Percentiles rank a stretch among this genome's conserved stretches.
Conservation (phyloP, 2,797 vertebrate species). For the Pseudochromis fuscus region DNA sequence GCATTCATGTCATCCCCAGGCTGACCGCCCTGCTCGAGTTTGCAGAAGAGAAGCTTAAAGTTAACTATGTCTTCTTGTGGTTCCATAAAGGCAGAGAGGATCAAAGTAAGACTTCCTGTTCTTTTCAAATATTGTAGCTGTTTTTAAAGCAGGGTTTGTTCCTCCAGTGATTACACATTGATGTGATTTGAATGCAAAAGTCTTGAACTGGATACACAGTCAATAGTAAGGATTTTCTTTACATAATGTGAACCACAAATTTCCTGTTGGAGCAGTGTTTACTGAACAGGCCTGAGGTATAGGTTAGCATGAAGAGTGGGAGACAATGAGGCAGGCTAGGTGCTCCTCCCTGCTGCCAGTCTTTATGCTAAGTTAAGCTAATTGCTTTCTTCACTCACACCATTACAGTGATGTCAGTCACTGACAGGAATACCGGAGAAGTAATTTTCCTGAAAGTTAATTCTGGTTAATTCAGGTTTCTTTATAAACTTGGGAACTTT, state of each 20-base stretch:
- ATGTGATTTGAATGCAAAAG: neutral
- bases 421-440: too few species aligned
- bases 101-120: conserved; percentile 86
- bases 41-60: conserved; percentile 97
- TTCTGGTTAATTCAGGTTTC: too few species aligned
- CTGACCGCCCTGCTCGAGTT: conserved; percentile 94
- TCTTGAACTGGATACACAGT: neutral
- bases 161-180: conserved; percentile 1
- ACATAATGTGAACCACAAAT: neutral
- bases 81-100: conserved; percentile 97
- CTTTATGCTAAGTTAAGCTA: too few species aligned
- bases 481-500: too few species aligned
- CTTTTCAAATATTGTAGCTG: neutral
- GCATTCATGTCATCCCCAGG: conserved; percentile 79
- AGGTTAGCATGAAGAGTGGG: neutral
- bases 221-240: neutral
- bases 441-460: too few species aligned
- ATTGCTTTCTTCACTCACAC: too few species aligned
- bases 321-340: too few species aligned
- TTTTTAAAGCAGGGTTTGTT: conserved; percentile 5
- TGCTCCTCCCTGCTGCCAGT: too few species aligned
- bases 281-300: neutral
- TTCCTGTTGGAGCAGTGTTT: neutral
- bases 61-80: conserved; percentile 95
- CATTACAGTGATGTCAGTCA: too few species aligned